These are phyloP conservation scores for Dicyrtoma fusca DNA, from an alignment of 2,888 invertebrate genomes.

Conservation along the genomic window DNA sequence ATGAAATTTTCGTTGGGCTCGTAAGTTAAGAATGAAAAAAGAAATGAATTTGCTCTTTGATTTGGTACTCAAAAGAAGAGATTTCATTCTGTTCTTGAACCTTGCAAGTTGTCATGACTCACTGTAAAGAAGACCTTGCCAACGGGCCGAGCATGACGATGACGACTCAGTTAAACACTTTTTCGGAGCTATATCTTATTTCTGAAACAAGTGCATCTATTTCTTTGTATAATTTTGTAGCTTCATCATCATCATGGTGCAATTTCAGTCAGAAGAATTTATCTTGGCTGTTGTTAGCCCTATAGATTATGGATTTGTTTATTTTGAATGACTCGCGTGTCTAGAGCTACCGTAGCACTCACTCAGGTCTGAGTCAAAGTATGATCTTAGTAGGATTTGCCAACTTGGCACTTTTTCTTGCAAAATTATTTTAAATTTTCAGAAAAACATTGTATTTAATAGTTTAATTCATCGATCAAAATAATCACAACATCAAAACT, in stretches of 20 bases:
- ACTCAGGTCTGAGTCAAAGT: too few relatives aligned
- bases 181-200: conserved; percentile 32
- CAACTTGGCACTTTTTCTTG: too few relatives aligned
- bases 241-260: conserved; percentile 29
- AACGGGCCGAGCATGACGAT: conserved; percentile 43
- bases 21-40: conserved; percentile 11
- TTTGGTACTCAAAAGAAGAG: conserved; percentile 28
- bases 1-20: conserved; percentile 13
- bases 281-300: too few relatives aligned
- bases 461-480: too few relatives aligned
- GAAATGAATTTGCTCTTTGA: conserved; percentile 22
- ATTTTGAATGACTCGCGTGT: too few relatives aligned
- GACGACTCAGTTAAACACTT: conserved; percentile 43
- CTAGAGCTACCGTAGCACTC: too few relatives aligned
- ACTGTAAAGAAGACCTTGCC: conserved; percentile 44
- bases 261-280: conserved; percentile 1
- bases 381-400: too few relatives aligned
- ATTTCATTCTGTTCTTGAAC: conserved; percentile 38
- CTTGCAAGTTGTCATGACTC: conserved; percentile 49
- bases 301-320: too few relatives aligned
- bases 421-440: too few relatives aligned
- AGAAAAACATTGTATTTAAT: too few relatives aligned
- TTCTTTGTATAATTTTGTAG: conserved; percentile 20
- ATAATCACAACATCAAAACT: too few relatives aligned
- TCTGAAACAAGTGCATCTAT: conserved; percentile 30